These are phyloP conservation scores for Catostomus latipinnis DNA, from an alignment of 2,797 vertebrate genomes.

Conservation along the genomic window DNA sequence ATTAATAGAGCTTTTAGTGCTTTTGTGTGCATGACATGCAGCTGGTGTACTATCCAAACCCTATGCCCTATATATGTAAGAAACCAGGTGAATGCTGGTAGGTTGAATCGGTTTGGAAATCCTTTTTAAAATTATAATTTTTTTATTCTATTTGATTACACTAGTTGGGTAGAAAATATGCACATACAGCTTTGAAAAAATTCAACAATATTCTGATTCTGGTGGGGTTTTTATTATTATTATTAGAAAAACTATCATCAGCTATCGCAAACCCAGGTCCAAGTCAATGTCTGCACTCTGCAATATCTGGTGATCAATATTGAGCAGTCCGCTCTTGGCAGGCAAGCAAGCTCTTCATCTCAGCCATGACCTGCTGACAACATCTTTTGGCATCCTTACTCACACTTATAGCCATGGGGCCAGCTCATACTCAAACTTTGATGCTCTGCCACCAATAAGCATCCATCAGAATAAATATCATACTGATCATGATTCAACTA, in stretches of 20 bases:
- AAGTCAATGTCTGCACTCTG: constrained; percentile 28
- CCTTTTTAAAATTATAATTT: too few relatives aligned
- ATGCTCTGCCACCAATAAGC: constrained; percentile 31
- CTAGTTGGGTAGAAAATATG: too few relatives aligned
- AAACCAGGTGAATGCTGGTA: constrained; percentile 23
- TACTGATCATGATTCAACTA: not conserved
- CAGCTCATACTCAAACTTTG: not conserved
- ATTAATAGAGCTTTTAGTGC: constrained; percentile 41
- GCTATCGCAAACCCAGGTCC: constrained; percentile 9
- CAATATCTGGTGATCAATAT: constrained; percentile 51
- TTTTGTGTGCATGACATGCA: constrained; percentile 24
- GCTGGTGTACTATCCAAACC: constrained; percentile 47
- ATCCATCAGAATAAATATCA: constrained; percentile 30
- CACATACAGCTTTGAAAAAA: too few relatives aligned
- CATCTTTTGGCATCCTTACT: constrained; percentile 36
- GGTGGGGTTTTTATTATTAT: not conserved
- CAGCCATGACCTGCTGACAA: constrained; percentile 35
- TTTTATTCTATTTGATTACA: too few relatives aligned
- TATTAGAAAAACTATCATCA: constrained; percentile 24
- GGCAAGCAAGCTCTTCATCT: constrained; percentile 45
- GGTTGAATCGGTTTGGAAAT: not conserved
- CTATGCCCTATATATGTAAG: not conserved
- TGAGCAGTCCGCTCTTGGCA: constrained; percentile 49
- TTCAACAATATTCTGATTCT: too few relatives aligned
- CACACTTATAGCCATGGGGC: not conserved